Conservation (phyloP, 2,113 vertebrate genomes). For the Cyanistes caeruleus region DNA sequence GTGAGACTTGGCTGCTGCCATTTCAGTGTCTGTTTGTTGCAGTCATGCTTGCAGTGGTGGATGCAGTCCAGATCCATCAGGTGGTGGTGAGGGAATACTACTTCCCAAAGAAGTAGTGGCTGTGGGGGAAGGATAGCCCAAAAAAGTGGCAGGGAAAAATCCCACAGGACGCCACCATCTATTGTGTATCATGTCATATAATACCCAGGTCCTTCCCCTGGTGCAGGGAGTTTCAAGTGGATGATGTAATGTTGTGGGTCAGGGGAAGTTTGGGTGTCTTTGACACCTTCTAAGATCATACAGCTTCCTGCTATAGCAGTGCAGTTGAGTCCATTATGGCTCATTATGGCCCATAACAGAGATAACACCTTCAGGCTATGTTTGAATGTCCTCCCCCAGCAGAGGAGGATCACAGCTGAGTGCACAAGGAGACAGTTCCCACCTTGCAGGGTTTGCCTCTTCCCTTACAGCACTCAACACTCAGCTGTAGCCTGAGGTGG, state of each 20-base stretch:
- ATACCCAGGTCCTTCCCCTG: not conserved
- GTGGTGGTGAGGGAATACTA: not conserved
- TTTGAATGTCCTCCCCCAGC: not conserved
- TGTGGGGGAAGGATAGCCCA: not conserved
- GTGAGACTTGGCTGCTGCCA: not conserved
- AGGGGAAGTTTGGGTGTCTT: not conserved
- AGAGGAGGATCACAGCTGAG: not conserved
- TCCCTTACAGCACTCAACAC: rapidly evolving
- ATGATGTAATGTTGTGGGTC: not conserved
- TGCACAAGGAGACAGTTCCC: not conserved
- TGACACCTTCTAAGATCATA: not conserved
- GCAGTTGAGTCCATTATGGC: not conserved
- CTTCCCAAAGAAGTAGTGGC: no score
- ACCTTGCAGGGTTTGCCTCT: not conserved
- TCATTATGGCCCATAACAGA: not conserved
- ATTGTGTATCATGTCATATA: no score
- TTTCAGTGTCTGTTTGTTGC: not conserved
- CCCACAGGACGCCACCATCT: no score
- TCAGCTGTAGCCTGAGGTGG: not conserved
- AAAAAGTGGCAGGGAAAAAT: not conserved
- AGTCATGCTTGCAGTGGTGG: not conserved
- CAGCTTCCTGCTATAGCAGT: not conserved
- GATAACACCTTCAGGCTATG: rapidly evolving
- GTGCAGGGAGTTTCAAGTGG: not conserved
- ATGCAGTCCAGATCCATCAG: not conserved